Evolutionary conservation across 2,113 vertebrate species (phyloP), one percentile per base, ranked within the genome.

Genomic region (Axis porcinus): DNA sequence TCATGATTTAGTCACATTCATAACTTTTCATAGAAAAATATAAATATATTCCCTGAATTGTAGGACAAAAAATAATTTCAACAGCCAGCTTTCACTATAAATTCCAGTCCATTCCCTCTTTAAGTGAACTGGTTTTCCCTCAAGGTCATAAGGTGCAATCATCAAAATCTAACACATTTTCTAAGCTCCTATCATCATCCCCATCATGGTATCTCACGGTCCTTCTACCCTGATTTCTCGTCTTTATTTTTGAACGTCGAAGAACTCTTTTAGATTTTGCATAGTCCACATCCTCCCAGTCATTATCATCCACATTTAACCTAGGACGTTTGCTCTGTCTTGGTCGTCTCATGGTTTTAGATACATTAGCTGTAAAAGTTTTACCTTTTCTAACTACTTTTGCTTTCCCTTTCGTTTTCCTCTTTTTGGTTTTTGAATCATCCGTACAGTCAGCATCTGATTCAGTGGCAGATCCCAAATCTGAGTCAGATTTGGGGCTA

Each of bases 21-120:
- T 70, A 93, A 96, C 97, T 98, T 98, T 97, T 98, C 98, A 98
- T 98, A 98, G 98, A 98, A 98, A 98, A 98, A 98, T 43, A 98
- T 98, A 98, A 98, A 98, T 88, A 94, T 96, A 97, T 92, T 97
- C 89, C 98, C 97, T 98, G 98, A 98, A 98, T 98, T 96, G 60
- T 95, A 95, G 92, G 96, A 98, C 85, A 97, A 97, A 98, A 97
- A 98, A 95, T 96, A 91, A 98, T 95, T 92, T 89, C 89, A 94
- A 97, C 1, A 25, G 62, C 67, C 93, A 97, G 91, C 1, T 1
- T 92, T 98, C 92, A 47, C 70, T 92, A 64, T 79, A 28, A 95
- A 93, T 86, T 85, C 84, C 93, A 94, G 95, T 89, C 92, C 62
- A 93, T 45, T 86, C 91, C 74, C 79, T 97, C 58, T 50, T 43